phyloP scores from a whole-genome alignment of 1,140 invertebrate species.

The Diorhabda elongata region DNA sequence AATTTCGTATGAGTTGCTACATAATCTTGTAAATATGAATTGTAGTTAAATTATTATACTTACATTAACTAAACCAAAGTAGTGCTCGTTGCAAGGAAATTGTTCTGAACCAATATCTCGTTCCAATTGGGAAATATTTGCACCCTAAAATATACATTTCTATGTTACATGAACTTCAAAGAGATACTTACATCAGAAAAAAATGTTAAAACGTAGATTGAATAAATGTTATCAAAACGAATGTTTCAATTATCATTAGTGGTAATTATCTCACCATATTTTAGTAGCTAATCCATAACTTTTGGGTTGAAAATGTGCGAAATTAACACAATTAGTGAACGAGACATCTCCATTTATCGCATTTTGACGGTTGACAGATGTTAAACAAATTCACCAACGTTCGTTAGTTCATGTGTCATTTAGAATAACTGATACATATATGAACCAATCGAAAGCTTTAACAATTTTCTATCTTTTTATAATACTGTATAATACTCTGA shows the following conservation, averaged over 20 bases:
- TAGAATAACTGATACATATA: not conserved
- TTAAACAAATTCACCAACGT: slow-evolving; percentile 28
- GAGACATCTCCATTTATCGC: slow-evolving; percentile 46
- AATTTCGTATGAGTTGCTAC: too few relatives aligned
- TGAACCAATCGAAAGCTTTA: too few relatives aligned
- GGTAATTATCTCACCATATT: slow-evolving; percentile 45
- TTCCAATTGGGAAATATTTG: slow-evolving; percentile 96
- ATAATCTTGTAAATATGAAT: too few relatives aligned
- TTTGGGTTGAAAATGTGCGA: slow-evolving; percentile 42
- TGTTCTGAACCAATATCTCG: slow-evolving; percentile 96
- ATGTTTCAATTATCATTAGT: not conserved
- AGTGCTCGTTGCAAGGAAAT: slow-evolving; percentile 96
- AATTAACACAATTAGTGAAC: slow-evolving; percentile 42
- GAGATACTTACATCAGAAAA: not conserved
- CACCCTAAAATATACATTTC: slow-evolving; percentile 65
- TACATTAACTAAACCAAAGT: slow-evolving; percentile 98
- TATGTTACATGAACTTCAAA: not conserved
- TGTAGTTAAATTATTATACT: slow-evolving; percentile 45
- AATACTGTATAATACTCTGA: too few relatives aligned
- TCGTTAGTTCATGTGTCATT: not conserved
- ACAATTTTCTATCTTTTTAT: too few relatives aligned
- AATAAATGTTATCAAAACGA: slow-evolving; percentile 16
- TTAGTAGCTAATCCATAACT: slow-evolving; percentile 47
- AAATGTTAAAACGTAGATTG: slow-evolving; percentile 17
- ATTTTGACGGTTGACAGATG: slow-evolving; percentile 45